phyloP scores from a whole-genome alignment of 2,888 invertebrate genomes.

The Schizaphis graminum region DNA sequence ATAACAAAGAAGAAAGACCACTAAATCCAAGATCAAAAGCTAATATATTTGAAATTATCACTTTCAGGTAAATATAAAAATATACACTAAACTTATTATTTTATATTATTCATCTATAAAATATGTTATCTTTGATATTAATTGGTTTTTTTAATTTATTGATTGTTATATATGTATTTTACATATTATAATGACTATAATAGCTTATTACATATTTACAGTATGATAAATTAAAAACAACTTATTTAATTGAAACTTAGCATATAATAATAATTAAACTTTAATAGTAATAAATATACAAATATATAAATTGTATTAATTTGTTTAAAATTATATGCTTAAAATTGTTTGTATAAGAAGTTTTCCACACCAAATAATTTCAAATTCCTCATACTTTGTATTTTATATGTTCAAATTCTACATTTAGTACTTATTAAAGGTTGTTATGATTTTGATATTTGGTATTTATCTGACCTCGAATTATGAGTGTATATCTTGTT shows the following conservation, averaged over 20 bases:
- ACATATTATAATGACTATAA: background rate
- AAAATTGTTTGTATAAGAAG: no score
- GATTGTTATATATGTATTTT: background rate
- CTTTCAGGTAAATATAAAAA: slow-evolving; percentile 76
- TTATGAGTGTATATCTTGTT: background rate
- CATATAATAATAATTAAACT: background rate
- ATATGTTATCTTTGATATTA: background rate
- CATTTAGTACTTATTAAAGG: background rate
- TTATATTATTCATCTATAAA: background rate
- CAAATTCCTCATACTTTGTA: background rate
- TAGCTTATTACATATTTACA: background rate
- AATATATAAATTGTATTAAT: no score
- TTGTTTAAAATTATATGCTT: no score
- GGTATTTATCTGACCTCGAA: background rate
- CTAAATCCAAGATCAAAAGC: slow-evolving; percentile 76
- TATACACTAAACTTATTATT: background rate
- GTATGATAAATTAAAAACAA: background rate
- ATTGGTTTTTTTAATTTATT: background rate
- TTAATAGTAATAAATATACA: no score
- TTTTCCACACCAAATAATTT: background rate
- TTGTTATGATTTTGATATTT: background rate
- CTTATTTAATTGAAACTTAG: background rate
- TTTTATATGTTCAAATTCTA: background rate
- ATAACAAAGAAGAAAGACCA: slow-evolving; percentile 71
- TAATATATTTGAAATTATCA: slow-evolving; percentile 76